Conservation (phyloP, 2,797 vertebrate species). For the Tragelaphus oryx region DNA sequence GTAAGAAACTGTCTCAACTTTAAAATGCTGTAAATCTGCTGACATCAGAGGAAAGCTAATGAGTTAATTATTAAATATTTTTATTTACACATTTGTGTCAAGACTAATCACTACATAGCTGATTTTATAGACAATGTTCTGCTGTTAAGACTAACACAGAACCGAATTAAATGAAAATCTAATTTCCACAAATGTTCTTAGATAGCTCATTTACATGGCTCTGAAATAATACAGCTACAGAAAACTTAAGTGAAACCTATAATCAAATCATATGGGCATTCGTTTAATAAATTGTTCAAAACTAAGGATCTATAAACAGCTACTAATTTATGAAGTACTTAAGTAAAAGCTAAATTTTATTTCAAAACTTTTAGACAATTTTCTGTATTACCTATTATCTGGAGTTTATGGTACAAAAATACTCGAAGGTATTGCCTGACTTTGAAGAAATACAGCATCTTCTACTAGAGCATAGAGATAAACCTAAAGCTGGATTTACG, state of each 20-base stretch:
- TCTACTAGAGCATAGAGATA: not conserved
- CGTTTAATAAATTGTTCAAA: slow-evolving; percentile 17
- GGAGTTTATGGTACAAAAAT: not conserved
- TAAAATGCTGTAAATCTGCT: not conserved
- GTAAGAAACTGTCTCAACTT: no score
- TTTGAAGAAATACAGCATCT: not conserved
- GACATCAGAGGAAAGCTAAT: not conserved
- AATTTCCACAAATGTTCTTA: slow-evolving; percentile 13
- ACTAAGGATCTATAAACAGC: slow-evolving; percentile 17
- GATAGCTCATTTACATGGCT: not conserved
- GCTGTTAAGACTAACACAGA: not conserved
- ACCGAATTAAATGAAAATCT: slow-evolving; percentile 31
- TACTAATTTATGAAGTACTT: not conserved
- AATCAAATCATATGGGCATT: not conserved
- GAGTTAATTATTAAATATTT: slow-evolving; percentile 37
- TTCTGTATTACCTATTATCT: slow-evolving; percentile 16
- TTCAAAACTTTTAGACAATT: slow-evolving; percentile 38
- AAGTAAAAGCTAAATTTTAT: slow-evolving; percentile 22
- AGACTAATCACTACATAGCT: not conserved
- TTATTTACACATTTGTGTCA: not conserved
- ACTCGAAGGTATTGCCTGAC: not conserved
- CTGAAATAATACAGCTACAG: slow-evolving; percentile 24
- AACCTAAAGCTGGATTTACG: not conserved
- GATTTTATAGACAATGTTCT: slow-evolving; percentile 7
- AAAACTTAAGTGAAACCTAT: not conserved